Evolutionary conservation across 2,797 vertebrate genomes (phyloP).

Genomic region (Anguilla pacifica): DNA sequence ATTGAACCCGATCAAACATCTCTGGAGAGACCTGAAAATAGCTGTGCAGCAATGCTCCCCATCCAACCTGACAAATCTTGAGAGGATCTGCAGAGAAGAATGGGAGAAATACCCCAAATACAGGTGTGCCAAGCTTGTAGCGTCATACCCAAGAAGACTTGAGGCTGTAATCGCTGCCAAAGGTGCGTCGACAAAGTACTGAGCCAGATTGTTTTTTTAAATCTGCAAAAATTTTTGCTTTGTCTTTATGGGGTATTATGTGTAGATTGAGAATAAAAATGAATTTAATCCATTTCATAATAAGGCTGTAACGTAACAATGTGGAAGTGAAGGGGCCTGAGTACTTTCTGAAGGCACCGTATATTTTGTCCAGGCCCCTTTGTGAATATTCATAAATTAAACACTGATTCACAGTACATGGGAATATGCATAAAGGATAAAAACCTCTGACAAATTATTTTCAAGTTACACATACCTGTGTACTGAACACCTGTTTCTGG

Average conservation of each 20-base stretch:
- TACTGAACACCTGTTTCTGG: not conserved
- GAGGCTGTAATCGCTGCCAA: conserved; percentile 28
- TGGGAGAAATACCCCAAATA: not conserved
- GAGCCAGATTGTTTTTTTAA: too few species aligned
- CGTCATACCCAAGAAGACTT: conserved; percentile 8
- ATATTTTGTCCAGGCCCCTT: not conserved
- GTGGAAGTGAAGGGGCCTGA: too few species aligned
- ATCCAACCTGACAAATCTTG: not conserved
- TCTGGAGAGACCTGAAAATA: not conserved
- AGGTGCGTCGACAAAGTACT: conserved; percentile 39
- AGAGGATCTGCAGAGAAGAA: conserved; percentile 10
- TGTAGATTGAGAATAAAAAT: too few species aligned
- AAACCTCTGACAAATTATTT: not conserved
- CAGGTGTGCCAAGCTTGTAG: conserved; percentile 28
- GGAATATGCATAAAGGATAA: not conserved
- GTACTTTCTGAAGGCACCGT: too few species aligned
- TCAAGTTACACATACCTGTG: not conserved
- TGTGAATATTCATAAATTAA: not conserved
- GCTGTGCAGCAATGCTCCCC: not conserved
- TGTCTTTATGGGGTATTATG: too few species aligned
- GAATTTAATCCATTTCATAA: too few species aligned
- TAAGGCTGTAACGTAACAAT: too few species aligned
- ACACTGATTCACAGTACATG: not conserved
- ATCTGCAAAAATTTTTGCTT: too few species aligned
- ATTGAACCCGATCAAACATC: too few species aligned